A percentile compares a stretch with the other conserved stretches of the same genome.
These are phyloP conservation scores for Chromobotia macracanthus DNA, from an alignment of 2,797 vertebrate genomes.

Conservation along the genomic window DNA sequence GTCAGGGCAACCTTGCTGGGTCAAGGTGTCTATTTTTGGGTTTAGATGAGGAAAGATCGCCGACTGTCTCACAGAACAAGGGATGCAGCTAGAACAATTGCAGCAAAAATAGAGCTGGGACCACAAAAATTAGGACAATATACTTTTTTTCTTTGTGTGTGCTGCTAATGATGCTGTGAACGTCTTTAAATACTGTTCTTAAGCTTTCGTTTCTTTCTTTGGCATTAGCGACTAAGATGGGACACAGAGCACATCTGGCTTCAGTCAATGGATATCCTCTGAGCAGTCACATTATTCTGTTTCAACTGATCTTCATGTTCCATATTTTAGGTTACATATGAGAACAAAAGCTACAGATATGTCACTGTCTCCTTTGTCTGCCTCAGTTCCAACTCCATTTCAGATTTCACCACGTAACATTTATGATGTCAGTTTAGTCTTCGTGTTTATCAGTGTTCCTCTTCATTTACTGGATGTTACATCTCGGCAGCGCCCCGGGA, in stretches of 20 bases:
- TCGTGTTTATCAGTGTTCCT: background rate
- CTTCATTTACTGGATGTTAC: slow-evolving; percentile 12
- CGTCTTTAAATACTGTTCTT: slow-evolving; percentile 35
- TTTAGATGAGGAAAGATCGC: slow-evolving; percentile 5
- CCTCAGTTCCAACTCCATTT: background rate
- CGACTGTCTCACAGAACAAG: slow-evolving; percentile 2
- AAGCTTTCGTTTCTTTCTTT: slow-evolving; percentile 12
- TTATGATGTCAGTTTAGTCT: background rate
- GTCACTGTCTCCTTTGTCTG: background rate
- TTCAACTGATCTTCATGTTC: slow-evolving; percentile 12
- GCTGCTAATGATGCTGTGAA: slow-evolving; percentile 1
- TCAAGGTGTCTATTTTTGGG: slow-evolving; percentile 23
- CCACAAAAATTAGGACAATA: background rate
- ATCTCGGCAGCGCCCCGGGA: background rate
- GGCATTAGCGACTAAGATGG: slow-evolving; percentile 31
- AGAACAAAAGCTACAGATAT: background rate
- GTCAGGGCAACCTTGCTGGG: slow-evolving; percentile 4
- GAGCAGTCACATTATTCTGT: slow-evolving; percentile 6
- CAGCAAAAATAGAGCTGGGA: background rate
- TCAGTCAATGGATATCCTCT: background rate
- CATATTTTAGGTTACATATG: background rate
- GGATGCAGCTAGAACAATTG: slow-evolving; percentile 19
- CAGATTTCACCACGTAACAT: background rate
- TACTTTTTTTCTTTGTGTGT: slow-evolving; percentile 18
- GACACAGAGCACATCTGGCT: slow-evolving; percentile 9